Percentiles rank a stretch among this genome's conserved stretches.
phyloP scores from a whole-genome alignment of 1,140 invertebrate species.

The Hylaeus anthracinus region DNA sequence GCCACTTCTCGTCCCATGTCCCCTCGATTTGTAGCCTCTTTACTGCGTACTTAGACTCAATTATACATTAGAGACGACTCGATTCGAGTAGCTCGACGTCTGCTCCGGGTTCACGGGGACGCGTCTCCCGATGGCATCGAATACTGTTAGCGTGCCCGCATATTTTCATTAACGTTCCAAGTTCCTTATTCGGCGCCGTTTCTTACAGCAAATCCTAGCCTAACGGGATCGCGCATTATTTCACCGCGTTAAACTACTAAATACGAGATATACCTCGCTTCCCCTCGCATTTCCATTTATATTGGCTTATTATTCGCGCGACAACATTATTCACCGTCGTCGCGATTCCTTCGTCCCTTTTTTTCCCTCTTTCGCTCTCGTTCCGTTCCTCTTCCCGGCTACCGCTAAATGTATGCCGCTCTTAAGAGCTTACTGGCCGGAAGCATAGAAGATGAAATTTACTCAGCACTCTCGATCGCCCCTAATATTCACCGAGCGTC shows the following conservation, averaged over 20 bases:
- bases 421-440: constrained; percentile 60
- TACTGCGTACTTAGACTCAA: too few relatives aligned
- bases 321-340: constrained; percentile 41
- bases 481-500: constrained; percentile 48
- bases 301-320: constrained; percentile 64
- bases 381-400: too few relatives aligned
- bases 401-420: constrained; percentile 32
- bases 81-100: too few relatives aligned
- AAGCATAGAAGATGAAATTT: constrained; percentile 59
- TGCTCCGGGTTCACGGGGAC: background rate
- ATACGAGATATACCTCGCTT: constrained; percentile 54
- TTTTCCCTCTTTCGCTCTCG: constrained; percentile 1
- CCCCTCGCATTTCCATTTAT: constrained; percentile 62
- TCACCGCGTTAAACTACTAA: constrained; percentile 56
- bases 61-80: too few relatives aligned
- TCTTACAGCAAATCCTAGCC: background rate
- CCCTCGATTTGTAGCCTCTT: too few relatives aligned
- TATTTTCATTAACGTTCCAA: background rate
- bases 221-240: constrained; percentile 53
- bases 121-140: background rate
- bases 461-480: constrained; percentile 54
- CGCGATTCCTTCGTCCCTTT: constrained; percentile 28
- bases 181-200: background rate
- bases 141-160: constrained; percentile 5
- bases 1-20: too few relatives aligned